Base-by-base conservation (phyloP, 2,888 invertebrate genomes). In the Eupithecia abbreviata region DNA sequence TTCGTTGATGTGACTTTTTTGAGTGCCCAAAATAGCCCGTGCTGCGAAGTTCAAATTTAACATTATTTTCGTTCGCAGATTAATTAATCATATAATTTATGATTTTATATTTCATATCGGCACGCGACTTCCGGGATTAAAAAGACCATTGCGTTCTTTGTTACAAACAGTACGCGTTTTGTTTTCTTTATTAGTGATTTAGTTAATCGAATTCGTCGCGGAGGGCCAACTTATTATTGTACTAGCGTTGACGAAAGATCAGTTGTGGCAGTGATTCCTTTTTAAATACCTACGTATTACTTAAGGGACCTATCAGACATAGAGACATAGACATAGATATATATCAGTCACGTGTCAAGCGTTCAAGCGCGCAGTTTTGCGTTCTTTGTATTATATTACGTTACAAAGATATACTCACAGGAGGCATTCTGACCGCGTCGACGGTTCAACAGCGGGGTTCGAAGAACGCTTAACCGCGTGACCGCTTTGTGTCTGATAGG, bases 91-190 rank as follows among this genome's bases (percentile, higher is more conserved):
- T 30, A 62, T 65, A 13, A 41, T 65, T 41, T 41, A 41, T n/a
- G 7, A 42, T 15, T 43, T 42, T 41, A n/a, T 67, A 42, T 15
- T 42, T 65, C 7, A 42, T 15, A 5, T 42, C 15, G 13, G 4
- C 42, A 43, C 15, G 41, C 67, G 15, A 42, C 67, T 67, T 67
- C 12, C 13, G 3, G 65, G 41, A 65, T 41, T 10, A 41, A 30
- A 65, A 41, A 65, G 65, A 65, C 65, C 41, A 13, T 65, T 65
- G 65, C 65, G 58, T 58, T 58, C 18, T 18, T 41, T 41, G 65
- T 12, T 41, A 65, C 65, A 30, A 65, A 65, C 65, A 65, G 13
- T 65, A 65, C 18, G 9, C 58, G 58, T 58, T 18, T 58, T 58
- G 58, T 58, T 58, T 58, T 58, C 58, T 18, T 51, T 51, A 51